These are phyloP conservation scores for Brenthis ino DNA, from an alignment of 2,888 invertebrate species.

Conservation along the genomic window DNA sequence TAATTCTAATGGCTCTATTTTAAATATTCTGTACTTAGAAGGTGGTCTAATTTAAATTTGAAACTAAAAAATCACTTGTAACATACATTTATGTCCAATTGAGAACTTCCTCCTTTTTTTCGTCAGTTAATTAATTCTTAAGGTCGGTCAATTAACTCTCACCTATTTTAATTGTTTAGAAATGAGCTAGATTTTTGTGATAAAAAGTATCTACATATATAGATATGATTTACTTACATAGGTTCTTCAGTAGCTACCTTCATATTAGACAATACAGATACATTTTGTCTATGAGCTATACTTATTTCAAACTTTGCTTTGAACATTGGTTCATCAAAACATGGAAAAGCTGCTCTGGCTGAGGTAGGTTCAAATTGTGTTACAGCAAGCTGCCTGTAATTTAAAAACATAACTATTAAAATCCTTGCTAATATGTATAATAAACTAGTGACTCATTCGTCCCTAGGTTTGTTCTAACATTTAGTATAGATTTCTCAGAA, in stretches of 20 bases:
- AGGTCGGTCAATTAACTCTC: no score
- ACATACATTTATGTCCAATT: no score
- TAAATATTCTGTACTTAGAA: no score
- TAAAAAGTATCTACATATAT: constrained; percentile 4
- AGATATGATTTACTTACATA: constrained; percentile 68
- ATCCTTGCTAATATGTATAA: background rate
- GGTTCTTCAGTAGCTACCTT: constrained; percentile 80
- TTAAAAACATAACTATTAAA: constrained; percentile 1
- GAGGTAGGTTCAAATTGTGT: constrained; percentile 86
- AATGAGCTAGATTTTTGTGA: background rate
- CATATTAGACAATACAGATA: constrained; percentile 87
- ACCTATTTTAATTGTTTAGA: background rate
- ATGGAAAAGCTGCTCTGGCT: constrained; percentile 87
- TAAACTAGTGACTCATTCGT: no score
- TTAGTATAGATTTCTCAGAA: constrained; percentile 13
- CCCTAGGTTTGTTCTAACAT: background rate
- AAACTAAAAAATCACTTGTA: no score
- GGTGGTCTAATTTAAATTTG: no score
- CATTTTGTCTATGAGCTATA: constrained; percentile 84
- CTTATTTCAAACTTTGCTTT: constrained; percentile 90
- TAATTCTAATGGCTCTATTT: no score
- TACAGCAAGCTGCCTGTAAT: constrained; percentile 80
- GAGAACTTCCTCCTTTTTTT: no score
- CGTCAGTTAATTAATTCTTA: no score
- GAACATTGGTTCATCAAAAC: constrained; percentile 89